phyloP scores from a whole-genome alignment of 2,888 invertebrate species.

The Cephus rjabovi region DNA sequence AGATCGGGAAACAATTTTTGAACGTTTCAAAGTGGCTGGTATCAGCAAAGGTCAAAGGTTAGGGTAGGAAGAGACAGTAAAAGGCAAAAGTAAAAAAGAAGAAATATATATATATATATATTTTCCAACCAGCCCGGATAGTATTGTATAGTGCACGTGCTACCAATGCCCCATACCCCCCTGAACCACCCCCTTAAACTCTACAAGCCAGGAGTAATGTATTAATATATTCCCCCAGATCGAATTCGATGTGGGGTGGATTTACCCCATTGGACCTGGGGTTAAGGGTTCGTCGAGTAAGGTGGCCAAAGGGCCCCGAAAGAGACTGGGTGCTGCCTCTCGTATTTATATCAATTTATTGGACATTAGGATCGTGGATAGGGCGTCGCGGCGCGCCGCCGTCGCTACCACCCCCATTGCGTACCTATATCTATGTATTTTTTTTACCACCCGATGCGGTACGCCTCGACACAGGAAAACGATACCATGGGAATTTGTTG shows the following conservation, averaged over 20 bases:
- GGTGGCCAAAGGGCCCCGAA: too few relatives aligned
- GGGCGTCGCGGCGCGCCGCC: too few relatives aligned
- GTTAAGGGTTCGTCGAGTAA: too few relatives aligned
- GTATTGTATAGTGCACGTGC: slow-evolving; percentile 18
- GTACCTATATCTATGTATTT: slow-evolving; percentile 15
- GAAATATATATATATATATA: background rate
- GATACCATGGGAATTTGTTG: slow-evolving; percentile 24
- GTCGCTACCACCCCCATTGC: background rate
- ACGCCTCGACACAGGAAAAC: slow-evolving; percentile 13
- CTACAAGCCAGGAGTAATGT: slow-evolving; percentile 20
- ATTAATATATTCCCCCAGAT: slow-evolving; percentile 25
- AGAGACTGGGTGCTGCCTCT: slow-evolving; percentile 1
- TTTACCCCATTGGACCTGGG: too few relatives aligned
- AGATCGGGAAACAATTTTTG: too few relatives aligned
- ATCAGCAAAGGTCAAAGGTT: too few relatives aligned
- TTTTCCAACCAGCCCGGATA: background rate
- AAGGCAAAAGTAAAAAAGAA: background rate
- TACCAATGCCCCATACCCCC: background rate
- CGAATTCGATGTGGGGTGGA: background rate
- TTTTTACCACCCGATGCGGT: slow-evolving; percentile 17
- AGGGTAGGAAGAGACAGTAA: too few relatives aligned
- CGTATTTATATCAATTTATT: slow-evolving; percentile 28
- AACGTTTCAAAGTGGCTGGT: too few relatives aligned
- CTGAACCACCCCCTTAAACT: too few relatives aligned
- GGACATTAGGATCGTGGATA: slow-evolving; percentile 19